Evolutionary conservation across 1,140 invertebrate genomes (phyloP).

Genomic region (Mercenaria mercenaria): DNA sequence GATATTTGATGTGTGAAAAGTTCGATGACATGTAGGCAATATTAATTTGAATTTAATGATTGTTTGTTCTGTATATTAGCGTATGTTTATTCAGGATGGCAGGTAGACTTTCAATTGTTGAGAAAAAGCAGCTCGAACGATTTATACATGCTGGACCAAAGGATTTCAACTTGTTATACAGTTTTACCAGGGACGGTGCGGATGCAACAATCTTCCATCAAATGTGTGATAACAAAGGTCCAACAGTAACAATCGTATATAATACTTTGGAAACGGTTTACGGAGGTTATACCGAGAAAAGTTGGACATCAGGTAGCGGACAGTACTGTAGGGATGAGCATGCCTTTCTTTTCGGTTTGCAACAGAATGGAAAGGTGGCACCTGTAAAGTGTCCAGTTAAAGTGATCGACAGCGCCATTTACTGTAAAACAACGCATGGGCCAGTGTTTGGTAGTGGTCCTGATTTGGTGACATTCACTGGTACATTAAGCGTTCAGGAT

Average conservation of each 20-base stretch:
- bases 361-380: neutral
- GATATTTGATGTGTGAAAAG: no score
- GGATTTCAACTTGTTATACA: conserved; percentile 61
- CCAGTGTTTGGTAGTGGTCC: conserved; percentile 4
- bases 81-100: no score
- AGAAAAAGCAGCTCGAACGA: neutral
- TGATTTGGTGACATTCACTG: conserved; percentile 35
- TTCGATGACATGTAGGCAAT: no score
- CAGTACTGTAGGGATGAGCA: neutral
- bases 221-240: conserved; percentile 69
- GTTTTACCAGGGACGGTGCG: conserved; percentile 61
- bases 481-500: neutral
- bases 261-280: conserved; percentile 65
- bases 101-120: neutral
- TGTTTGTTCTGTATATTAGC: no score
- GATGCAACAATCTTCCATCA: conserved; percentile 64
- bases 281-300: conserved; percentile 66
- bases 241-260: conserved; percentile 69
- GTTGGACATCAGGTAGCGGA: conserved; percentile 45
- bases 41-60: no score
- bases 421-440: neutral
- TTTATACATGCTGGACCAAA: conserved; percentile 1
- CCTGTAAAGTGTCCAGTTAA: neutral
- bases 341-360: neutral
- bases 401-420: neutral